Percentiles rank a stretch among this genome's conserved stretches.
phyloP scores from a whole-genome alignment of 2,888 invertebrate genomes.

The Noctua janthina region DNA sequence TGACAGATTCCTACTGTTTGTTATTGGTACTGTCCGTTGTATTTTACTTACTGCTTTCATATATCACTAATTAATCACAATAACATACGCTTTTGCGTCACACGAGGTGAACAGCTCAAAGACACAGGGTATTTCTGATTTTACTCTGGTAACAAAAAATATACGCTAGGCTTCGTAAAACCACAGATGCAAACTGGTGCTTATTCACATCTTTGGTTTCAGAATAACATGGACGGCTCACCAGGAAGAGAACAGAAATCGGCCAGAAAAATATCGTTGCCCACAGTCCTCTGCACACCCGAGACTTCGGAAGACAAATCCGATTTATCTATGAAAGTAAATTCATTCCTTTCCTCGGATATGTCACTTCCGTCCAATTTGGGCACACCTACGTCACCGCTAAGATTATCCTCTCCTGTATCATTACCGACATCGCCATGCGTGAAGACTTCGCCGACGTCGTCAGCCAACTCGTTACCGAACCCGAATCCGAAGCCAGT shows the following conservation, averaged over 20 bases:
- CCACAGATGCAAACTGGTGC: not conserved
- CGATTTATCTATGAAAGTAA: slow-evolving; percentile 70
- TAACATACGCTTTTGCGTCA: slow-evolving; percentile 27
- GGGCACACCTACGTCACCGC: slow-evolving; percentile 84
- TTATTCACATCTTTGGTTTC: slow-evolving; percentile 69
- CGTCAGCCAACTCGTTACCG: slow-evolving; percentile 75
- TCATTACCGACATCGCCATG: slow-evolving; percentile 85
- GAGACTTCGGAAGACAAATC: slow-evolving; percentile 72
- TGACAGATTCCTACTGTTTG: slow-evolving; percentile 17
- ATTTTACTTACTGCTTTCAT: slow-evolving; percentile 22
- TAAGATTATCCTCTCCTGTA: slow-evolving; percentile 81
- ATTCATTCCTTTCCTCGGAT: slow-evolving; percentile 79
- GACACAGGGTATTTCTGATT: not conserved
- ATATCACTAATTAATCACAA: slow-evolving; percentile 29
- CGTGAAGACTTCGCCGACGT: slow-evolving; percentile 75
- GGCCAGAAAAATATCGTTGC: slow-evolving; percentile 79
- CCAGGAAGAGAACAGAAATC: slow-evolving; percentile 73
- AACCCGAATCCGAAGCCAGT: slow-evolving; percentile 69
- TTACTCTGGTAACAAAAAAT: slow-evolving; percentile 3
- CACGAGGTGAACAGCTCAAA: slow-evolving; percentile 16
- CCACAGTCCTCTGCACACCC: slow-evolving; percentile 84
- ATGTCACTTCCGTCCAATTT: slow-evolving; percentile 83
- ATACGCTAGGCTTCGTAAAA: not conserved
- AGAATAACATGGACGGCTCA: slow-evolving; percentile 82
- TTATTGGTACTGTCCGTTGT: slow-evolving; percentile 18